Conservation (phyloP, 1,140 invertebrate species). For the Penaeus indicus region DNA sequence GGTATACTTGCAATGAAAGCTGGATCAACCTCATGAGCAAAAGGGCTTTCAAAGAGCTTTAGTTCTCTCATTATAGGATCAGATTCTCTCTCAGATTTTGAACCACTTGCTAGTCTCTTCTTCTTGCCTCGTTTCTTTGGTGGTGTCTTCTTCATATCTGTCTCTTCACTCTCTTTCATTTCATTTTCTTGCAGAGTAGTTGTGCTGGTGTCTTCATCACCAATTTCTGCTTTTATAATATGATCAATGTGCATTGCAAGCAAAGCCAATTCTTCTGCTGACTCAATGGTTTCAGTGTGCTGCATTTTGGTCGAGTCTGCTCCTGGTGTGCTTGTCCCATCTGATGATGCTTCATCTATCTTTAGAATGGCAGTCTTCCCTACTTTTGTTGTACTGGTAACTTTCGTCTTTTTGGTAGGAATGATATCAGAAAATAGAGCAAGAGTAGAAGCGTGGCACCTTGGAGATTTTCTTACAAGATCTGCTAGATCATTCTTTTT, state of each 20-base stretch:
- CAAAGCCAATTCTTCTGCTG: slow-evolving; percentile 61
- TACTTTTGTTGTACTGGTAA: slow-evolving; percentile 35
- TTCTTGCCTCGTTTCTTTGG: slow-evolving; percentile 60
- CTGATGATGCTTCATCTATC: slow-evolving; percentile 63
- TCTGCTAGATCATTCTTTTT: slow-evolving; percentile 65
- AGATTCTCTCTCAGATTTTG: slow-evolving; percentile 39
- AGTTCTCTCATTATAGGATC: slow-evolving; percentile 49
- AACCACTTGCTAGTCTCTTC: slow-evolving; percentile 42
- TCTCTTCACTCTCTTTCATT: slow-evolving; percentile 53
- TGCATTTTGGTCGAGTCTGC: slow-evolving; percentile 57
- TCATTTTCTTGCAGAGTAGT: slow-evolving; percentile 39
- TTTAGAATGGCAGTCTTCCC: slow-evolving; percentile 28
- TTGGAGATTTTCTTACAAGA: slow-evolving; percentile 65
- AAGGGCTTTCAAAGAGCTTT: slow-evolving; percentile 64
- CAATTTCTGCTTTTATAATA: slow-evolving; percentile 50
- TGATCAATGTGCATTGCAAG: slow-evolving; percentile 63
- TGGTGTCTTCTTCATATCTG: slow-evolving; percentile 51
- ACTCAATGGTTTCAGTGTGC: slow-evolving; percentile 55
- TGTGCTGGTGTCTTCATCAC: slow-evolving; percentile 21
- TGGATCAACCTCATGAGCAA: slow-evolving; percentile 64
- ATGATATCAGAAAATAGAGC: slow-evolving; percentile 65
- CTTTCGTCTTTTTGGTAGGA: slow-evolving; percentile 55
- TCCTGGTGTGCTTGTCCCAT: slow-evolving; percentile 65
- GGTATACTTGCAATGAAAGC: slow-evolving; percentile 58
- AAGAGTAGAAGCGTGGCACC: slow-evolving; percentile 66